A percentile compares a stretch with the other conserved stretches of the same genome.
Conservation (phyloP, 2,888 invertebrate genomes). For the Nomada fabriciana region DNA sequence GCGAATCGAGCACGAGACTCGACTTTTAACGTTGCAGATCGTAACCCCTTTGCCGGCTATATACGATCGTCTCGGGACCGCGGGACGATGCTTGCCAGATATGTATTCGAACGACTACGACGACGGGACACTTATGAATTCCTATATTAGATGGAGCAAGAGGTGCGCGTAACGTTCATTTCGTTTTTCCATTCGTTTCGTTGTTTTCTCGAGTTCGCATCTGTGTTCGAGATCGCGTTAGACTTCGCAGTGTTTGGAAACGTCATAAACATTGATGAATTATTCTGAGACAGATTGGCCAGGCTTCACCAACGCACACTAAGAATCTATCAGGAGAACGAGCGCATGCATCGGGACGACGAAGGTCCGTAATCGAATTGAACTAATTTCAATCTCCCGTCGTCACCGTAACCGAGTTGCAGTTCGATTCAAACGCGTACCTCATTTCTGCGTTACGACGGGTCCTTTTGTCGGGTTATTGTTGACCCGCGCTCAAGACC, state of each 20-base stretch:
- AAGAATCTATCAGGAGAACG: conserved; percentile 46
- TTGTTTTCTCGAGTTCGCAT: neutral
- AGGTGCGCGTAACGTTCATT: conserved; percentile 30
- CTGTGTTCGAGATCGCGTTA: neutral
- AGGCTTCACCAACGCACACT: conserved; percentile 47
- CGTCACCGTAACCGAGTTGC: conserved; percentile 23
- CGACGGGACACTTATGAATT: conserved; percentile 50
- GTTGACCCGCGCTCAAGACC: neutral
- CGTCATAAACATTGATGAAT: neutral
- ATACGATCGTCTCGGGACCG: conserved; percentile 25
- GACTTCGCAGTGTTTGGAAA: neutral
- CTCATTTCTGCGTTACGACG: neutral
- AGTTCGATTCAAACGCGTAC: neutral
- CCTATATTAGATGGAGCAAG: conserved; percentile 53
- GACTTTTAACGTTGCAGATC: conserved; percentile 22
- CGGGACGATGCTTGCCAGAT: conserved; percentile 1
- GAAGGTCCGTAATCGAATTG: conserved; percentile 52
- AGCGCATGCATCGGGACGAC: conserved; percentile 44
- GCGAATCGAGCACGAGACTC: conserved; percentile 9
- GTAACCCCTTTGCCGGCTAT: conserved; percentile 18
- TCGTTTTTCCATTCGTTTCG: neutral
- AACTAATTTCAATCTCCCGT: conserved; percentile 3
- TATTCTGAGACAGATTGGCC: conserved; percentile 42
- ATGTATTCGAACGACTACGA: conserved; percentile 58
- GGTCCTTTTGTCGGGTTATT: neutral